Conservation (phyloP, 2,888 invertebrate species). For the Phragmatobia fuliginosa region DNA sequence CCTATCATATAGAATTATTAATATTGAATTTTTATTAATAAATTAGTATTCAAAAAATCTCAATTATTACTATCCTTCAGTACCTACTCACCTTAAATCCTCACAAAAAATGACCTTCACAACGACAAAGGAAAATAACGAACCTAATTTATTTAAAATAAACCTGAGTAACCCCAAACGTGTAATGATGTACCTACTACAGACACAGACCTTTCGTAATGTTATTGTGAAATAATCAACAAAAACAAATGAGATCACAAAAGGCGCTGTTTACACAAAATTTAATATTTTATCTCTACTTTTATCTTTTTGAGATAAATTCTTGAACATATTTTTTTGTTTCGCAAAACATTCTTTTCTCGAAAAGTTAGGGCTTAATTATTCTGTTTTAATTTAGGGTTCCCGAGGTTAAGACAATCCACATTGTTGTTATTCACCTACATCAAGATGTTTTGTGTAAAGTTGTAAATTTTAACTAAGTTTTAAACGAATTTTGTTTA, state of each 20-base stretch:
- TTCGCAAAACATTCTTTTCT: neutral
- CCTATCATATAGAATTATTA: no score
- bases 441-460: no score
- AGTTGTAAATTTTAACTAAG: no score
- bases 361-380: neutral
- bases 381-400: neutral
- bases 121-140: slow-evolving; percentile 1
- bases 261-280: neutral
- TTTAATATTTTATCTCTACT: neutral
- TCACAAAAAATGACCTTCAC: neutral
- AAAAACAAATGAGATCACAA: neutral
- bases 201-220: slow-evolving; percentile 8
- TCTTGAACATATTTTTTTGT: neutral
- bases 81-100: neutral
- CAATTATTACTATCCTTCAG: neutral
- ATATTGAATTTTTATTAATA: neutral
- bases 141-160: slow-evolving; percentile 1
- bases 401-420: neutral
- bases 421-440: no score
- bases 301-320: neutral
- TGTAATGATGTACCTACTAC: neutral
- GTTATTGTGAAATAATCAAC: neutral
- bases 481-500: no score
- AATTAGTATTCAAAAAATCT: neutral
- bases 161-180: neutral